Evolutionary conservation across 2,113 vertebrate genomes (phyloP), one percentile per base, ranked within the genome.

Genomic region (Axis porcinus): DNA sequence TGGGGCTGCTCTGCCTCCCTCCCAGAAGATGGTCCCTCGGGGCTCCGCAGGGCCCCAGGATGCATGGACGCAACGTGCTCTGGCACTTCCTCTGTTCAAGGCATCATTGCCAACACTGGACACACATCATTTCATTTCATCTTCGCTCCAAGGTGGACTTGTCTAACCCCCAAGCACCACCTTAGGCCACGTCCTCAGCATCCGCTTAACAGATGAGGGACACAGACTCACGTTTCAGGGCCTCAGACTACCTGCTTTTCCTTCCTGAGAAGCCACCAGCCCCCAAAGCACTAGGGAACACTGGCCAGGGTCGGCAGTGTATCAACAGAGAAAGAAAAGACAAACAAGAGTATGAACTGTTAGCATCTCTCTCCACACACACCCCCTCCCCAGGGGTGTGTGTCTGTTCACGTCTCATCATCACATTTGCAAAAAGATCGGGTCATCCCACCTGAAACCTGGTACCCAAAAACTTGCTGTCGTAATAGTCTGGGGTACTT

Each of bases 401-500:
- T 21, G 62, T 36, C 57, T 19, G n/a, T 40, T 40, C 67, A 74
- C 0, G 8, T 7, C 60, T 62, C 13, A 43, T 28, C 33, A 7
- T 0, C 4, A 19, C 89, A 25, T 6, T 0, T 23, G 21, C 21
- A 23, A 60, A 76, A 55, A 12, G 52, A 5, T 10, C 1, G 6
- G 28, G 25, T 23, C 74, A 19, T 0, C 27, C 81, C 33, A 40
- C n/a, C 64, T 17, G 0, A 6, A 27, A 3, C 15, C 40, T 45
- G 2, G 25, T 1, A 12, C 62, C 9, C 14, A 23, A 4, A 0
- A 6, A 7, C 50, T 45, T 9, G 0, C 45, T 21, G 8, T 14
- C 5, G 2, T 0, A 15, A 16, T 15, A 2, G 4, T 0, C 2
- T 0, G 0, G 3, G 14, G 25, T 0, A 6, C 52, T 54, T 50